These are phyloP conservation scores for Clupea harengus DNA, from an alignment of 2,113 vertebrate species.

Conservation along the genomic window DNA sequence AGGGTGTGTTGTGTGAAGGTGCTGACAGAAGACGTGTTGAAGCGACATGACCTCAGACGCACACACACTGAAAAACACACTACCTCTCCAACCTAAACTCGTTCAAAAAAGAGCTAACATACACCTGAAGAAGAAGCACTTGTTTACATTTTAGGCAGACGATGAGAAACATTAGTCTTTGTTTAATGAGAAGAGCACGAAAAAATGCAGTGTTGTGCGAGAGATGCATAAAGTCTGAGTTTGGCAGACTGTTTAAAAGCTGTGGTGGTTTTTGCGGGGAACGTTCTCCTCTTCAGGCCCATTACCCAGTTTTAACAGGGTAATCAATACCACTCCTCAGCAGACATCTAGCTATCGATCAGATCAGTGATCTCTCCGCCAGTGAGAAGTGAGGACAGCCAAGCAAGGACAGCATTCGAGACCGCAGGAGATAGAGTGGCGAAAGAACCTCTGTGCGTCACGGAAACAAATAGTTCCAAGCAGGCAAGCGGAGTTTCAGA, in stretches of 20 bases:
- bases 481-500: neutral
- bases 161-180: neutral
- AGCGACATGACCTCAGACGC: neutral
- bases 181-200: neutral
- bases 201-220: neutral
- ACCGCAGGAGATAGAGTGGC: neutral
- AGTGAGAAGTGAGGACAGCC: neutral
- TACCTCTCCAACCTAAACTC: neutral
- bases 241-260: neutral
- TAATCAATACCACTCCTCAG: conserved; percentile 14
- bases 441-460: neutral
- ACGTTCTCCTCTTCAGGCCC: neutral
- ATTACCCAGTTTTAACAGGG: conserved; percentile 19
- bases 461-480: neutral
- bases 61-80: neutral
- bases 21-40: neutral
- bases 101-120: neutral
- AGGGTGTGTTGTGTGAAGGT: neutral
- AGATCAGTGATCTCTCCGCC: neutral
- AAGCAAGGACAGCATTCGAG: neutral
- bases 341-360: neutral
- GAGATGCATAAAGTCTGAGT: neutral
- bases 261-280: neutral
- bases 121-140: neutral
- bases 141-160: neutral